phyloP scores from a whole-genome alignment of 2,113 vertebrate genomes.

The Trichomycterus rosablanca region DNA sequence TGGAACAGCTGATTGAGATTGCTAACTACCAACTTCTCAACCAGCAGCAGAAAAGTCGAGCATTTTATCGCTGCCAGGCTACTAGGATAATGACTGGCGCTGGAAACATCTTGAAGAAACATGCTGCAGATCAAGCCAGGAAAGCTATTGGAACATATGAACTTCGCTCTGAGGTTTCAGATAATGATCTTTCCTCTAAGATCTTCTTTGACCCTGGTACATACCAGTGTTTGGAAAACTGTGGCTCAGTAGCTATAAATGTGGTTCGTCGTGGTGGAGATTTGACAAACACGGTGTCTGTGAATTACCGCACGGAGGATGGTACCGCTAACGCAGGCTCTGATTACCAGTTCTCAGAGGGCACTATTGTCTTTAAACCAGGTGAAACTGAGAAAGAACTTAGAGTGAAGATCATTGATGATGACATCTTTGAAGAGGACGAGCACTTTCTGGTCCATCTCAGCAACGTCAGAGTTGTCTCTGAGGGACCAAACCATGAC shows the following conservation, averaged over 20 bases:
- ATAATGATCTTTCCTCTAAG: slow-evolving; percentile 74
- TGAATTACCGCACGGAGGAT: slow-evolving; percentile 89
- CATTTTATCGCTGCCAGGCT: slow-evolving; percentile 92
- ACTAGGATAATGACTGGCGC: slow-evolving; percentile 90
- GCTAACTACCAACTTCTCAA: slow-evolving; percentile 88
- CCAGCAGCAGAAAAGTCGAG: slow-evolving; percentile 90
- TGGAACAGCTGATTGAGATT: slow-evolving; percentile 85
- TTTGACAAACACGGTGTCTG: slow-evolving; percentile 71
- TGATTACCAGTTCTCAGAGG: slow-evolving; percentile 85
- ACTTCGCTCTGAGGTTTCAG: slow-evolving; percentile 71
- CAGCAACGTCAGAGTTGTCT: slow-evolving; percentile 75
- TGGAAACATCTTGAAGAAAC: slow-evolving; percentile 86
- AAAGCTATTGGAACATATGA: slow-evolving; percentile 79
- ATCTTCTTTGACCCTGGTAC: slow-evolving; percentile 84
- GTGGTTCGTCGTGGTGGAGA: slow-evolving; percentile 82
- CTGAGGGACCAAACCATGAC: slow-evolving; percentile 54
- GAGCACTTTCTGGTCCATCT: slow-evolving; percentile 94
- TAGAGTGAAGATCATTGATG: slow-evolving; percentile 84
- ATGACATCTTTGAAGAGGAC: slow-evolving; percentile 96
- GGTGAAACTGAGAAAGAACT: slow-evolving; percentile 91
- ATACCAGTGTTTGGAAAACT: slow-evolving; percentile 96
- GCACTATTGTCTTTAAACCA: slow-evolving; percentile 81
- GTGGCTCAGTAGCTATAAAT: slow-evolving; percentile 80
- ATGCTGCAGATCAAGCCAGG: slow-evolving; percentile 85
- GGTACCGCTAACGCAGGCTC: slow-evolving; percentile 90